These are phyloP conservation scores for Teleogryllus occipitalis DNA, from an alignment of 1,140 invertebrate genomes.

Conservation along the genomic window DNA sequence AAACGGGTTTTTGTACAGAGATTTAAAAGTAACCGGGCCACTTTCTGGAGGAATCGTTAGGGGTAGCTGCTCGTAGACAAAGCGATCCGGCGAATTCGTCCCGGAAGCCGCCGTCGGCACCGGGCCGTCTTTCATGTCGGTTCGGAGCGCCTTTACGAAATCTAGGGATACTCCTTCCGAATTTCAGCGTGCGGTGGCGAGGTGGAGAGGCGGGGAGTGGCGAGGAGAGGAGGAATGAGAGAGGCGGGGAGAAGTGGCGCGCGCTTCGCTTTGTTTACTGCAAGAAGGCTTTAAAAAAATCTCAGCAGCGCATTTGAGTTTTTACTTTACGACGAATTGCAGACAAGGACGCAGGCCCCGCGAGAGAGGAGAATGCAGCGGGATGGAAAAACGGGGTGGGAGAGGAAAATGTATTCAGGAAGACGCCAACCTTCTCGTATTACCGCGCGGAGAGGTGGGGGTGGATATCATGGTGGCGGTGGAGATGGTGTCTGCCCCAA, in stretches of 20 bases:
- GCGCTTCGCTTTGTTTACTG: neutral
- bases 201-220: no score
- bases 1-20: no score
- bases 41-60: neutral
- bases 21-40: neutral
- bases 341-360: no score
- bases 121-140: neutral
- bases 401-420: no score
- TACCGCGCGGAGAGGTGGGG: no score
- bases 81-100: neutral
- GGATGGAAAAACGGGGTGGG: neutral
- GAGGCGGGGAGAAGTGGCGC: neutral
- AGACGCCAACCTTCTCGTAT: no score
- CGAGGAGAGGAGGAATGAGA: neutral
- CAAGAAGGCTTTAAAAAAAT: neutral
- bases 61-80: neutral
- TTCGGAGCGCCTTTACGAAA: neutral
- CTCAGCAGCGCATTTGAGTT: neutral
- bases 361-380: neutral
- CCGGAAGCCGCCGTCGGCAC: neutral
- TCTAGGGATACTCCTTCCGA: neutral
- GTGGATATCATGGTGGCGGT: no score
- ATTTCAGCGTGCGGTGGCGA: neutral
- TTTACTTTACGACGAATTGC: neutral
- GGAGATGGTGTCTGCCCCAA: no score